phyloP scores from a whole-genome alignment of 2,797 vertebrate genomes.

The Hylomyscus alleni region DNA sequence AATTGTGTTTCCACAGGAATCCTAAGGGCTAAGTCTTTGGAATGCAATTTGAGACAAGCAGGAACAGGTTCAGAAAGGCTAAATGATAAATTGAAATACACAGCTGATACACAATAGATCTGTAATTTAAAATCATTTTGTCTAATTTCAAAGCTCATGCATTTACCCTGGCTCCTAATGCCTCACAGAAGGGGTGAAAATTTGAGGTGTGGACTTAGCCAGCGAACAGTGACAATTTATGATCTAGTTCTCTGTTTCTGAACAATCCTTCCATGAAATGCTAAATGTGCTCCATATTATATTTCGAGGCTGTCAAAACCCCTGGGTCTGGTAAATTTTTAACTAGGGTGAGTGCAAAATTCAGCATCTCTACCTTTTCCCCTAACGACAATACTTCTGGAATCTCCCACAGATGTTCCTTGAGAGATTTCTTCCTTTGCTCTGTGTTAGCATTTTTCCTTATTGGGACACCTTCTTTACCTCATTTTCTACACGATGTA shows the following conservation, averaged over 20 bases:
- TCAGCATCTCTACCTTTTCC: not conserved
- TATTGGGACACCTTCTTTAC: not conserved
- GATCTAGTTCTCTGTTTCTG: not conserved
- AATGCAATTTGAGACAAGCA: not conserved
- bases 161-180: not conserved
- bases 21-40: not conserved
- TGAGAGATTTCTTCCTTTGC: not conserved
- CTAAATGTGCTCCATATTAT: not conserved
- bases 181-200: conserved; percentile 29
- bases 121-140: conserved; percentile 40
- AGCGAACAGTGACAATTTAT: not conserved
- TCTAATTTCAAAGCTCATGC: not conserved
- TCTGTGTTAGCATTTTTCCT: not conserved
- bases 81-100: not conserved
- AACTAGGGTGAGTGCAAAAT: not conserved
- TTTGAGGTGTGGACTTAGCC: not conserved
- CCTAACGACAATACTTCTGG: not conserved
- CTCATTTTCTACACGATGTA: not conserved
- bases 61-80: not conserved
- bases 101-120: not conserved
- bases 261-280: conserved; percentile 46
- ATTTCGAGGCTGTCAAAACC: not conserved
- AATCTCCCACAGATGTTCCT: not conserved
- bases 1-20: conserved; percentile 7
- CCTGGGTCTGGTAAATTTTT: conserved; percentile 27